A percentile compares a stretch with the other conserved stretches of the same genome.
phyloP scores from a whole-genome alignment of 2,113 vertebrate genomes.

The Dromiciops gliroides region DNA sequence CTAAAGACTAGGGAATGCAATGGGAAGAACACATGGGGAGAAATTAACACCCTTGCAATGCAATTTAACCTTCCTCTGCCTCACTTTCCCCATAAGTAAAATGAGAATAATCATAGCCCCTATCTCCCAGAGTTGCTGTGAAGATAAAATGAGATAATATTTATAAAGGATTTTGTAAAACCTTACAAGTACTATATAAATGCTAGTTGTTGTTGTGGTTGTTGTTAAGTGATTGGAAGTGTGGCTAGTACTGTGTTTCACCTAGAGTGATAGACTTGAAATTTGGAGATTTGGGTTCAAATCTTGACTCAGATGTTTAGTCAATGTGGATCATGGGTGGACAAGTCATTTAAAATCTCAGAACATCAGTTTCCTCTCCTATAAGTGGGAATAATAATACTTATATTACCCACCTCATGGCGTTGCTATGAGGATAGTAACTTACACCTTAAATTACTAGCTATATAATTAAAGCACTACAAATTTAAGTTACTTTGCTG shows the following conservation, averaged over 20 bases:
- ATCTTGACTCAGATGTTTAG: neutral
- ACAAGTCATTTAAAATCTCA: neutral
- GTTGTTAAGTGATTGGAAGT: neutral
- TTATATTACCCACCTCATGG: neutral
- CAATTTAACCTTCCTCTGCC: neutral
- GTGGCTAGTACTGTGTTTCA: neutral
- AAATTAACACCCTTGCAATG: neutral
- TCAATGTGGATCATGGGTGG: neutral
- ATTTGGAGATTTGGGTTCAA: neutral
- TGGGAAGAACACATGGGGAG: neutral
- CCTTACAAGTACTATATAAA: neutral
- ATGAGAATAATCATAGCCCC: neutral
- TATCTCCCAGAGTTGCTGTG: neutral
- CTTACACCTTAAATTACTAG: neutral
- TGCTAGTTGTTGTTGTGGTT: neutral
- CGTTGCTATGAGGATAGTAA: neutral
- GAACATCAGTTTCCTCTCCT: neutral
- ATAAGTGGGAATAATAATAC: neutral
- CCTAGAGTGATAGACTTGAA: neutral
- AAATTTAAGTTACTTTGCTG: neutral
- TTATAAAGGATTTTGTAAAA: neutral
- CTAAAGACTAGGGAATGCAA: neutral
- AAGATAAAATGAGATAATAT: neutral
- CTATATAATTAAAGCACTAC: neutral
- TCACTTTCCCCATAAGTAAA: neutral